Evolutionary conservation across 2,888 invertebrate genomes (phyloP), one percentile per base, ranked within the genome.

Genomic region (Hyppa rectilinea): DNA sequence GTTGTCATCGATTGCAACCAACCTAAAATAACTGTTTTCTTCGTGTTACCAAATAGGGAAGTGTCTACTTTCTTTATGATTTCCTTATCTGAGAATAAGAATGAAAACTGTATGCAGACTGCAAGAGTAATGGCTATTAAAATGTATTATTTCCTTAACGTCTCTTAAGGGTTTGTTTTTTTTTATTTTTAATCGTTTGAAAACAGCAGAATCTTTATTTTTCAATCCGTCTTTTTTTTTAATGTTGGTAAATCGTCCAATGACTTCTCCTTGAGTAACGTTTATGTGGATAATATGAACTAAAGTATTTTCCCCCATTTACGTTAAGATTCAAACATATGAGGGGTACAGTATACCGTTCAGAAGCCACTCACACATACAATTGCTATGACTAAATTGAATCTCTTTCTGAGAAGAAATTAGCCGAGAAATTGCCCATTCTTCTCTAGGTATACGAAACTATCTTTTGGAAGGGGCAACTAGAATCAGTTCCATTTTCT

Each of bases 1-100:
- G 56, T 58, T 17, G 45, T 82, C 71, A 72, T 60, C 66, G 63
- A 74, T 23, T 47, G 36, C 40, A 55, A 50, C 34, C 49, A 50
- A 59, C 26, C 31, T 50, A 31, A 26, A 52, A 38, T 2, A 45
- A 38, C 26, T 71, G 49, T 62, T 70, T 65, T 58, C 47, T 64
- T 78, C 26, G 20, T 53, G 40, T 43, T 43, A 14, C 34, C 31
- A 12, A 43, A 29, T 65, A 59, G 4, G 29, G 36, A 40, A 26
- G 4, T 38, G 23, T 5, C 29, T 29, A n/a, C 50, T 76, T 77
- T 62, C 36, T 40, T 58, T 45, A 56, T 36, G 40, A 31, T 47
- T 56, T 34, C n/a, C 45, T 14, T 60, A 40, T n/a, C 26, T 53
- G 38, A 29, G 4, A 55, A 38, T 74, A 9, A 12, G 7, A 40